A percentile compares a stretch with the other conserved stretches of the same genome.
Conservation (phyloP, 2,888 invertebrate genomes). For the Graphium colonna region DNA sequence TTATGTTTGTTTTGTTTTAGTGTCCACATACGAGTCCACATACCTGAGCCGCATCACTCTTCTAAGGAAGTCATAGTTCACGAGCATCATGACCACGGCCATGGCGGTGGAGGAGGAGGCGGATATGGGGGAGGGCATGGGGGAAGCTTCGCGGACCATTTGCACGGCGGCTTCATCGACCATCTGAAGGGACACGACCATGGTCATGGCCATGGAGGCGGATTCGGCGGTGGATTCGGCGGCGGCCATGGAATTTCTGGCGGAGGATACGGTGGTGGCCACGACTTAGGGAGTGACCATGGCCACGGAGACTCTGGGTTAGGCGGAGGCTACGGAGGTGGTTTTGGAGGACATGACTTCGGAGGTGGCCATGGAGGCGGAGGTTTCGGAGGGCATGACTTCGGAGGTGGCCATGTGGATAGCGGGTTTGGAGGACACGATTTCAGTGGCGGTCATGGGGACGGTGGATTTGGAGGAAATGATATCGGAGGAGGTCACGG, state of each 20-base stretch:
- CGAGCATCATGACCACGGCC: constrained; percentile 56
- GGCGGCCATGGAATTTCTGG: constrained; percentile 30
- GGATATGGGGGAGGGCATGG: constrained; percentile 40
- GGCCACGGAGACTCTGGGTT: constrained; percentile 28
- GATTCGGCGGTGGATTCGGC: constrained; percentile 36
- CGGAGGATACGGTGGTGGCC: constrained; percentile 32
- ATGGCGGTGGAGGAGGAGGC: constrained; percentile 44
- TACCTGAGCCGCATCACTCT: constrained; percentile 72
- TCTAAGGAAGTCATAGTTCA: constrained; percentile 69
- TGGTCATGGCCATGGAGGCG: constrained; percentile 33
- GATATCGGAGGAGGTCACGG: constrained; percentile 35
- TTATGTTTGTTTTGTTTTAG: constrained; percentile 55
- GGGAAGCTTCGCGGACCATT: constrained; percentile 43
- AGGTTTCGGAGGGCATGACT: constrained; percentile 29
- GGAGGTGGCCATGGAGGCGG: constrained; percentile 29
- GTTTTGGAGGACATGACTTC: constrained; percentile 31
- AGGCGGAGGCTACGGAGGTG: constrained; percentile 34
- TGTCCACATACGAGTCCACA: constrained; percentile 78
- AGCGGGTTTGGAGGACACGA: constrained; percentile 30
- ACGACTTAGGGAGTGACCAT: constrained; percentile 33
- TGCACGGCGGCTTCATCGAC: constrained; percentile 55
- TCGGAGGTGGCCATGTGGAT: constrained; percentile 29
- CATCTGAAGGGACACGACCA: constrained; percentile 40
- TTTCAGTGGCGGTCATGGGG: constrained; percentile 34
- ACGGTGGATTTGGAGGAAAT: constrained; percentile 29